Evolutionary conservation across 2,888 invertebrate genomes (phyloP).

Genomic region (Gastrophysa polygoni): DNA sequence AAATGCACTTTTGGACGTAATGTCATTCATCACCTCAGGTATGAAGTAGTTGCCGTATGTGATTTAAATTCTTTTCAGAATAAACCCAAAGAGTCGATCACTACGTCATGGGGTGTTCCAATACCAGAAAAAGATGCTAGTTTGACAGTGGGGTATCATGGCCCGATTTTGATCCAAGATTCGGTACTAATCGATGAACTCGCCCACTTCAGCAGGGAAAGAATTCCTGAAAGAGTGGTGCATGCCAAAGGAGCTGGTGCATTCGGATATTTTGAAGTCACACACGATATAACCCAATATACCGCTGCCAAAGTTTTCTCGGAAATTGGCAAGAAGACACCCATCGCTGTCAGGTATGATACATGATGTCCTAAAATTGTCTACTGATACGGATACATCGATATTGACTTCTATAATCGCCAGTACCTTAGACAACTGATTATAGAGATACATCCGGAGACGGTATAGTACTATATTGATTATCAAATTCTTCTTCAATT

Average conservation of each 20-base stretch:
- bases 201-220: constrained; percentile 85
- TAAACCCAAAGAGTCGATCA: constrained; percentile 64
- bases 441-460: no score
- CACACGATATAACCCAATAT: constrained; percentile 83
- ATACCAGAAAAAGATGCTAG: constrained; percentile 77
- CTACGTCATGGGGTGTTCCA: constrained; percentile 84
- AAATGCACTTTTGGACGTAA: no score
- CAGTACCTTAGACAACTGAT: no score
- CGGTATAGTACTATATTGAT: no score
- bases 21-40: no score
- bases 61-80: constrained; percentile 58
- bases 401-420: no score
- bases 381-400: no score
- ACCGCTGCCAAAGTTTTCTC: constrained; percentile 80
- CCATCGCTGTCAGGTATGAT: constrained; percentile 69
- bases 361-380: no score
- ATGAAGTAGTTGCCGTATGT: no score
- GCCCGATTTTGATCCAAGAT: constrained; percentile 88
- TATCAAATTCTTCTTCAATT: no score
- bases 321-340: constrained; percentile 77
- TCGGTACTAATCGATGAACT: constrained; percentile 78
- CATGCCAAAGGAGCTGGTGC: constrained; percentile 96
- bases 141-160: constrained; percentile 83
- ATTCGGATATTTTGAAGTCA: constrained; percentile 85
- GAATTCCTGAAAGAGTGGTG: constrained; percentile 95